Conservation (phyloP, 2,113 vertebrate species). For the Rhinopomastus cyanomelas region DNA sequence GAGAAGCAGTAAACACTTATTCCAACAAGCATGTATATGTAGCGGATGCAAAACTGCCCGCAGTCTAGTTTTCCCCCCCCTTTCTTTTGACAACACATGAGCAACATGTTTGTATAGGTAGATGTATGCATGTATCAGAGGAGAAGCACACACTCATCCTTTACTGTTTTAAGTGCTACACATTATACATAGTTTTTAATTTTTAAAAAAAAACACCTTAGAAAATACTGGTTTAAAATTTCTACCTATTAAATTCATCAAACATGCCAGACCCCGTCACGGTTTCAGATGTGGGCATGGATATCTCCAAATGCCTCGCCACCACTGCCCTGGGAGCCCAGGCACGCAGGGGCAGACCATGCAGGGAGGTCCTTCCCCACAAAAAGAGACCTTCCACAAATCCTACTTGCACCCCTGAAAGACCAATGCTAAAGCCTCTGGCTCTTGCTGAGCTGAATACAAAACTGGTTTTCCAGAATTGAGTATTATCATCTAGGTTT, state of each 20-base stretch:
- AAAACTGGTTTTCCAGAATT: neutral
- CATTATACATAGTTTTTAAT: neutral
- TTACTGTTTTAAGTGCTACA: neutral
- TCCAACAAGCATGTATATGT: neutral
- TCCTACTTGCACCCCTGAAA: neutral
- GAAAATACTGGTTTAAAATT: neutral
- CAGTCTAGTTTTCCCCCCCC: neutral
- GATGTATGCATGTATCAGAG: neutral
- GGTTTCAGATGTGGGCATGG: neutral
- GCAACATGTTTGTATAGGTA: neutral
- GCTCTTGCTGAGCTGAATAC: neutral
- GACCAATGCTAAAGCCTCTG: neutral
- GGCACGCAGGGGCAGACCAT: neutral
- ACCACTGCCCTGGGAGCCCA: neutral
- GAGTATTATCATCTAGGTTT: neutral
- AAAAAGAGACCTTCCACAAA: neutral
- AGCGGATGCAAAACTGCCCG: neutral
- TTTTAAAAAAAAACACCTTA: neutral
- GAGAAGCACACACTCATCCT: neutral
- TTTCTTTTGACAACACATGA: neutral
- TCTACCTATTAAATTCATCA: neutral
- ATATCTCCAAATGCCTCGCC: neutral
- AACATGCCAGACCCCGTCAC: neutral
- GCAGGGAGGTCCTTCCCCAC: neutral
- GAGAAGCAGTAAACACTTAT: neutral